Conservation (phyloP, 2,113 vertebrate genomes). For the Ursus arctos region DNA sequence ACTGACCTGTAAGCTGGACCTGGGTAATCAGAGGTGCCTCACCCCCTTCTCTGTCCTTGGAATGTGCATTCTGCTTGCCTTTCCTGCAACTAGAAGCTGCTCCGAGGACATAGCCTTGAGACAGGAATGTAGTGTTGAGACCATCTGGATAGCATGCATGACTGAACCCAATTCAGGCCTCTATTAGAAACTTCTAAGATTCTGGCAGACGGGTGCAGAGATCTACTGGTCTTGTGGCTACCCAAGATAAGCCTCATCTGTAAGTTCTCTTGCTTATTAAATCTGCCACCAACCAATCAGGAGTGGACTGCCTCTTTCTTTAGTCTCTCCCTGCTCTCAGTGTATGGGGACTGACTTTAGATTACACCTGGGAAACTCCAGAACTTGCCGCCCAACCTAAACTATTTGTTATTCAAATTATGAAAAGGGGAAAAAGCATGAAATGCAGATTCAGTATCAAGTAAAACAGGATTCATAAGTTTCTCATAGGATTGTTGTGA, state of each 20-base stretch:
- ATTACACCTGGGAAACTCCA: not conserved
- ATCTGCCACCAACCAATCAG: not conserved
- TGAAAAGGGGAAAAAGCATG: not conserved
- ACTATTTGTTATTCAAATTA: not conserved
- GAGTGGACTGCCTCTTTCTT: not conserved
- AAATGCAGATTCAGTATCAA: not conserved
- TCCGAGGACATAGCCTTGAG: not conserved
- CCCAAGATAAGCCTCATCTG: not conserved
- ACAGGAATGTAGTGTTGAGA: not conserved
- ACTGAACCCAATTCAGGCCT: not conserved
- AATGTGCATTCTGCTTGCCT: not conserved
- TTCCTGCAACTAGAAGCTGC: not conserved
- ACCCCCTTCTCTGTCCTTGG: not conserved
- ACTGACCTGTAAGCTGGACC: not conserved
- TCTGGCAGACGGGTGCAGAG: not conserved
- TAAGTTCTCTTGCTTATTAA: not conserved
- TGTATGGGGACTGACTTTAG: not conserved
- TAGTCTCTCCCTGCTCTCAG: not conserved
- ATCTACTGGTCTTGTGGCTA: not conserved
- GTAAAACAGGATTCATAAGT: not conserved
- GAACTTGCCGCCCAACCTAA: not conserved
- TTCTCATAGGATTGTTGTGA: not conserved
- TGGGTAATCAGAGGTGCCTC: not conserved
- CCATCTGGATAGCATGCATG: not conserved
- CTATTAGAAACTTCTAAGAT: not conserved